phyloP scores from a whole-genome alignment of 2,113 vertebrate genomes.

The Bettongia penicillata region DNA sequence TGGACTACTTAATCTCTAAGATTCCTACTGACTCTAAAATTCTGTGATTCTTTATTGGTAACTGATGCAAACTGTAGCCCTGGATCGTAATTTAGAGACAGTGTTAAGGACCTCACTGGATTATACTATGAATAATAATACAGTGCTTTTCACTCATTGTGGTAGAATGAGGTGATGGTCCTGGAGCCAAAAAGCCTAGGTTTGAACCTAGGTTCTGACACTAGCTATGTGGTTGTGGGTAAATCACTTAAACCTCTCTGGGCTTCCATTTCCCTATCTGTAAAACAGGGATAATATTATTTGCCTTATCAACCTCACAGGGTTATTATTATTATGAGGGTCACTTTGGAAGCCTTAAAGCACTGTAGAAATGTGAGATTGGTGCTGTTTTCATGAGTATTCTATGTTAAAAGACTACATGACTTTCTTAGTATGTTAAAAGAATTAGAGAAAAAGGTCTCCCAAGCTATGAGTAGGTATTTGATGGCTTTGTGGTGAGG shows the following conservation, averaged over 20 bases:
- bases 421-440: neutral
- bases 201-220: neutral
- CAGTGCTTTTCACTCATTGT: neutral
- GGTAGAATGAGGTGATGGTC: neutral
- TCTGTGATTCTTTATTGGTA: neutral
- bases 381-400: neutral
- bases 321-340: neutral
- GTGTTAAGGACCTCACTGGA: neutral
- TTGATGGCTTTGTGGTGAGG: neutral
- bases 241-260: neutral
- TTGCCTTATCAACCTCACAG: neutral
- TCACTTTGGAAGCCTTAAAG: neutral
- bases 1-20: neutral
- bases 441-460: neutral
- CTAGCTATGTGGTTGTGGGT: neutral
- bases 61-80: slow-evolving; percentile 1
- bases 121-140: neutral
- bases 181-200: neutral
- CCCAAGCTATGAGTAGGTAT: neutral
- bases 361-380: neutral
- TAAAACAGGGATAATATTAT: slow-evolving; percentile 16
- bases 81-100: neutral
- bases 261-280: slow-evolving; percentile 16
- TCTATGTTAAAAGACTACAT: neutral
- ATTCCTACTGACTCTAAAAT: neutral